Evolutionary conservation across 1,140 invertebrate genomes (phyloP), one percentile per base, ranked within the genome.

Genomic region (Elymnias hypermnestra): DNA sequence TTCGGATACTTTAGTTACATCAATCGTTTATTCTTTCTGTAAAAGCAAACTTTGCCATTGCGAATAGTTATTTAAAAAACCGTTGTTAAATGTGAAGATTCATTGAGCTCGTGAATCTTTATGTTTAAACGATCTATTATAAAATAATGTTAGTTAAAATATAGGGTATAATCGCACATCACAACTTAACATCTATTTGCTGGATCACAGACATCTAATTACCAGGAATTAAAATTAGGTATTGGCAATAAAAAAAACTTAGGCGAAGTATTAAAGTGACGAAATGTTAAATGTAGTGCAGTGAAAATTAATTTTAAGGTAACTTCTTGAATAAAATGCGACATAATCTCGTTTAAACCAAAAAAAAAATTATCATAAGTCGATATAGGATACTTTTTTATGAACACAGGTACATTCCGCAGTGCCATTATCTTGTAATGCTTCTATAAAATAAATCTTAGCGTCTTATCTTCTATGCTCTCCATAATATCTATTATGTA

Each of bases 121-220:
- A 53, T 69, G 74, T 82, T 82, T 77, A 71, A 76, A 72, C 51
- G 23, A 49, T 37, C 26, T 42, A 46, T 40, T 51, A 66, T 41
- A 57, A 63, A 63, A 65, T 62, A 58, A 63, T 63, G 50, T 69
- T 65, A 48, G 65, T 70, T 69, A 77, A 77, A 66, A 63, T 77
- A 71, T 81, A 83, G 72, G 72, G 66, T 72, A 58, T 62, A 75
- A 75, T 81, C 72, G 81, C 78, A 74, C 59, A 76, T 84, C 81
- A 84, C 78, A 81, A 84, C 76, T 81, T 84, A 81, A 75, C 68
- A 78, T 59, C 53, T 82, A 74, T 84, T 81, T 65, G 72, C 66
- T 65, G 74, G 57, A 69, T 79, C 78, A 83, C 70, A 61, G 63
- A 68, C 43, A 55, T 61, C 33, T 43, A 53, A 52, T 48, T 44